phyloP scores from a whole-genome alignment of 2,888 invertebrate genomes.

The Amphipoea oculea region DNA sequence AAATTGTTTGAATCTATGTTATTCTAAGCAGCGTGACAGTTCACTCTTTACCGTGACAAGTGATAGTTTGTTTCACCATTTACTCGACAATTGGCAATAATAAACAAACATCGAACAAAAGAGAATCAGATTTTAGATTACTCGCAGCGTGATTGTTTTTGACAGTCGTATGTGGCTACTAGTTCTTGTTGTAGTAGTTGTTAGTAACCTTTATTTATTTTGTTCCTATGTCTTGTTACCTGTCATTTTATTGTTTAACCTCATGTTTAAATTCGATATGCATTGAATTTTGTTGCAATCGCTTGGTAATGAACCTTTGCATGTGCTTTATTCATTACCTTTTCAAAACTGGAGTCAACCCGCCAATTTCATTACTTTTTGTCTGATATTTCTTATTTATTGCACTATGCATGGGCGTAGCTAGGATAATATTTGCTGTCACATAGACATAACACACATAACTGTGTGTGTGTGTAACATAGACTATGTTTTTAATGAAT shows the following conservation, averaged over 20 bases:
- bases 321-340: neutral
- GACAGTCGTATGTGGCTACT: neutral
- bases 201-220: neutral
- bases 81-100: constrained; percentile 5
- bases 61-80: neutral
- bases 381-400: constrained; percentile 15
- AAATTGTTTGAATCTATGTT: constrained; percentile 16
- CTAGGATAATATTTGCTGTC: neutral
- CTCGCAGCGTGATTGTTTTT: neutral
- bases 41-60: neutral
- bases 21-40: constrained; percentile 9
- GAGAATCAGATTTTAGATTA: neutral
- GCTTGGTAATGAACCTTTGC: neutral
- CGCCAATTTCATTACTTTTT: neutral
- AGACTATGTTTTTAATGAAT: neutral
- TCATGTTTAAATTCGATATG: neutral
- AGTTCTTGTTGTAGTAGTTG: neutral
- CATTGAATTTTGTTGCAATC: neutral
- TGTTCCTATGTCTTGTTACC: neutral
- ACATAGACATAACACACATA: too few species aligned
- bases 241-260: neutral
- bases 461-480: too few species aligned
- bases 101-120: constrained; percentile 8
- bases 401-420: neutral
- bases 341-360: neutral